phyloP scores from a whole-genome alignment of 2,888 invertebrate genomes.

The Caenorhabditis sulstoni region DNA sequence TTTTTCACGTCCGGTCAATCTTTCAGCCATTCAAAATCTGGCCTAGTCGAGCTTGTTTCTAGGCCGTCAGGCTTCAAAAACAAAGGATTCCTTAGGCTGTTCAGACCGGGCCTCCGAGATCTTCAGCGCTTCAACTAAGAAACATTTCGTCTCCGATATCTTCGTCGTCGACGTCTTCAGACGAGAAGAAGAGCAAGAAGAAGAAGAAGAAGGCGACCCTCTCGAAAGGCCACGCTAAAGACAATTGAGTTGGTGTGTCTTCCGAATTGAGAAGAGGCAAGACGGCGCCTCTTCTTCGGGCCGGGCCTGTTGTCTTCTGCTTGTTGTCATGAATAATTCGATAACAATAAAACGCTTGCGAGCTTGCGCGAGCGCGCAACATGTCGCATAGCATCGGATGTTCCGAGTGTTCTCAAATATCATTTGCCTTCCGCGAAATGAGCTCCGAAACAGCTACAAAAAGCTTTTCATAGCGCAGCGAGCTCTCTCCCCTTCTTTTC shows the following conservation, averaged over 20 bases:
- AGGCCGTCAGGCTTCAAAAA: too few species aligned
- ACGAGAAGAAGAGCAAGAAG: too few species aligned
- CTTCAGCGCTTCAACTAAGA: too few species aligned
- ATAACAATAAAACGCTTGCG: conserved; percentile 37
- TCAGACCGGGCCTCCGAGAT: too few species aligned
- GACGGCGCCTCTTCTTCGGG: conserved; percentile 23
- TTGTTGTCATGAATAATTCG: conserved; percentile 53
- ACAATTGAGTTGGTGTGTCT: neutral
- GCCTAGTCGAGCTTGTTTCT: too few species aligned
- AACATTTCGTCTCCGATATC: too few species aligned
- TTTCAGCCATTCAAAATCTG: too few species aligned
- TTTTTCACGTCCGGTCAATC: too few species aligned
- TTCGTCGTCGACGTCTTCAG: too few species aligned
- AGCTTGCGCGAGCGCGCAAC: conserved; percentile 27
- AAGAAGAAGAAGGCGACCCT: too few species aligned
- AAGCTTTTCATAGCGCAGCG: conserved; percentile 36
- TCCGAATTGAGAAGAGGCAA: neutral
- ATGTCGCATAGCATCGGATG: conserved; percentile 13
- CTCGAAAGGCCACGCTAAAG: neutral
- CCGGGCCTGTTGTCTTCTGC: neutral
- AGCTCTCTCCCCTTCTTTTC: neutral
- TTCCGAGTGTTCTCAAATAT: conserved; percentile 33
- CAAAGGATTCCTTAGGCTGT: too few species aligned
- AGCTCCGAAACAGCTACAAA: conserved; percentile 21
- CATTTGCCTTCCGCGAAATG: conserved; percentile 42